Evolutionary conservation across 2,888 invertebrate species (phyloP).

Genomic region (Hipparchia sbordonii): DNA sequence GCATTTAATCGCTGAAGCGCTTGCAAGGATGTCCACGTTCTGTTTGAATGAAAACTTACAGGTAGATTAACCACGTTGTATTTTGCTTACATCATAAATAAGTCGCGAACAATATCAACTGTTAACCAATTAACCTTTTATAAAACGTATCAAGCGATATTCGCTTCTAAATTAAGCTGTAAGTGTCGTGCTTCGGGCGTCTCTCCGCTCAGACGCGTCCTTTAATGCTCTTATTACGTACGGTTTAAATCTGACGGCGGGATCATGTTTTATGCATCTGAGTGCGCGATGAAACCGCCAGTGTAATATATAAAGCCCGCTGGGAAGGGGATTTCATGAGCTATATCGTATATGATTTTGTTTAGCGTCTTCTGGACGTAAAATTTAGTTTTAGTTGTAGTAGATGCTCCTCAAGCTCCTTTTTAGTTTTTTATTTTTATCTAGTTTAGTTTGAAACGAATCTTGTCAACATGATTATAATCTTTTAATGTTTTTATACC

Average conservation of each 20-base stretch:
- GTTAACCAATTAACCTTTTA: constrained; percentile 18
- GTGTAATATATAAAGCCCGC: constrained; percentile 72
- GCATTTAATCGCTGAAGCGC: not conserved
- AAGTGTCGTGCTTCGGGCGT: constrained; percentile 46
- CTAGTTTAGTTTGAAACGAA: not conserved
- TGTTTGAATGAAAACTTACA: not conserved
- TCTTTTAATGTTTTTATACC: not conserved
- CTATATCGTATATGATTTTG: constrained; percentile 61
- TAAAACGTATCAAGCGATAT: constrained; percentile 22
- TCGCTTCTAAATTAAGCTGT: constrained; percentile 49
- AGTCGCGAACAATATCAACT: constrained; percentile 11
- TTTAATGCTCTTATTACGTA: constrained; percentile 79
- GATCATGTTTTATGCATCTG: constrained; percentile 82
- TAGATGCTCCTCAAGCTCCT: not conserved
- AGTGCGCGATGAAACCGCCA: constrained; percentile 76
- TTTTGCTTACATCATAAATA: not conserved
- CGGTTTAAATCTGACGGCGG: constrained; percentile 80
- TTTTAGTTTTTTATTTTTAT: not conserved
- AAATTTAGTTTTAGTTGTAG: constrained; percentile 40
- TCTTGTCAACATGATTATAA: not conserved
- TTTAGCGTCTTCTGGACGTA: constrained; percentile 54
- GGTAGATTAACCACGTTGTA: not conserved
- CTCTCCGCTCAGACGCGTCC: constrained; percentile 58
- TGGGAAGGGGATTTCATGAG: constrained; percentile 71
- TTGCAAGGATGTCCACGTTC: not conserved